phyloP scores from a whole-genome alignment of 2,113 vertebrate species.

The Aramus guarauna region DNA sequence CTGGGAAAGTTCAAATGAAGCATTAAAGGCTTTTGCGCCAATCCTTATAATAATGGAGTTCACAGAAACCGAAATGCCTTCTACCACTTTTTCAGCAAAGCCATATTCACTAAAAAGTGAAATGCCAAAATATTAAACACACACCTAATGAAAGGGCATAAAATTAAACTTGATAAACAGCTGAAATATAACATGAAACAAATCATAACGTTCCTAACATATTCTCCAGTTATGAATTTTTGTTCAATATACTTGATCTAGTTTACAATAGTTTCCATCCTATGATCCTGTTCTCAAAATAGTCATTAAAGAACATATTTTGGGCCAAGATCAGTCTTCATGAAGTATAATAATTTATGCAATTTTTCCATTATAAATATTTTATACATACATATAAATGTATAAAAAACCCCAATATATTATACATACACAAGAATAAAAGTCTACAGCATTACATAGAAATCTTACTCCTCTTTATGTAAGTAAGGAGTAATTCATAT shows the following conservation, averaged over 20 bases:
- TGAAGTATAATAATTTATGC: neutral
- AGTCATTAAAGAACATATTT: neutral
- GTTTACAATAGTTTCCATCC: neutral
- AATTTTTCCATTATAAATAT: neutral
- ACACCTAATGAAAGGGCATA: neutral
- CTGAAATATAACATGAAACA: neutral
- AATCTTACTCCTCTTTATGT: neutral
- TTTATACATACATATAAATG: neutral
- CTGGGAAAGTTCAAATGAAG: slow-evolving; percentile 97
- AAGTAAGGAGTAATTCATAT: neutral
- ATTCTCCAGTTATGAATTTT: neutral
- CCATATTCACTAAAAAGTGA: slow-evolving; percentile 89
- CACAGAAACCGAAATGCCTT: slow-evolving; percentile 95
- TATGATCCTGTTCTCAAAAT: neutral
- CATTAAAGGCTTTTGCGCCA: slow-evolving; percentile 97
- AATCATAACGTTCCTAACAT: neutral
- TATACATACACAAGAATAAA: neutral
- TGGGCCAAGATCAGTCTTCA: neutral
- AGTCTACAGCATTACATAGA: neutral
- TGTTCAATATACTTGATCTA: neutral
- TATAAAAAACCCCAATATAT: neutral
- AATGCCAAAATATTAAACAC: slow-evolving; percentile 37
- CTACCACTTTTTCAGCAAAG: slow-evolving; percentile 98
- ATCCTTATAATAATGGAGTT: slow-evolving; percentile 96
- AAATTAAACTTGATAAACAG: neutral